These are phyloP conservation scores for Chymomyza amoena DNA, from an alignment of 2,888 invertebrate species.

Conservation along the genomic window DNA sequence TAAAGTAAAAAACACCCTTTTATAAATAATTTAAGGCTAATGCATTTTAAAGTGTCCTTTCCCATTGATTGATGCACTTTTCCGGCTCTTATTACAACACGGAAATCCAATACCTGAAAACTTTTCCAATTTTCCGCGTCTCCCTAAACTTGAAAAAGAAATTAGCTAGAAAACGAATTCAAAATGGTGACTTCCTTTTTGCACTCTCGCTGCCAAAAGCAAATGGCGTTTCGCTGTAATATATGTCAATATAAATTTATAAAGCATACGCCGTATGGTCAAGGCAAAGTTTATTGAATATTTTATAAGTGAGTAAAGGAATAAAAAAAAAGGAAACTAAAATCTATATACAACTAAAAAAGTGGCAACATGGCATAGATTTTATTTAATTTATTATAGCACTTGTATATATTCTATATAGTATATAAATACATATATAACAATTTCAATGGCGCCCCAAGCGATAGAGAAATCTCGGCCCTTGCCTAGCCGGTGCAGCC, in stretches of 20 bases:
- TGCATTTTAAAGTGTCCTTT: too few relatives aligned
- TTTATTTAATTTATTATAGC: background rate
- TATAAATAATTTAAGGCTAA: too few relatives aligned
- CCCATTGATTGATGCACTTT: too few relatives aligned
- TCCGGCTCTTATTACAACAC: too few relatives aligned
- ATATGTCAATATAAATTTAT: background rate
- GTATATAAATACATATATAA: background rate
- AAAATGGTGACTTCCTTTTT: background rate
- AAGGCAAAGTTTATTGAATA: slow-evolving; percentile 64
- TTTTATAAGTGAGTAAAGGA: slow-evolving; percentile 46
- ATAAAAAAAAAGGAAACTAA: background rate
- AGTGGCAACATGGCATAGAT: background rate
- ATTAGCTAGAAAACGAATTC: background rate
- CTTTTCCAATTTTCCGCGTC: background rate
- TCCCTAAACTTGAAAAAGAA: background rate
- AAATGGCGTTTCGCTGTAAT: background rate
- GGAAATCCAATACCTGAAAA: background rate
- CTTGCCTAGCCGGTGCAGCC: background rate
- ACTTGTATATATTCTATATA: background rate
- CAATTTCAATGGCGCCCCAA: background rate
- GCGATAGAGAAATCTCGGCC: background rate
- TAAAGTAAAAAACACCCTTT: too few relatives aligned
- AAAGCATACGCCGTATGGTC: slow-evolving; percentile 41
- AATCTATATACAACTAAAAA: background rate
- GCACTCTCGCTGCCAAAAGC: background rate